Evolutionary conservation across 1,140 invertebrate genomes (phyloP).

Genomic region (Hypsibius dujardini): DNA sequence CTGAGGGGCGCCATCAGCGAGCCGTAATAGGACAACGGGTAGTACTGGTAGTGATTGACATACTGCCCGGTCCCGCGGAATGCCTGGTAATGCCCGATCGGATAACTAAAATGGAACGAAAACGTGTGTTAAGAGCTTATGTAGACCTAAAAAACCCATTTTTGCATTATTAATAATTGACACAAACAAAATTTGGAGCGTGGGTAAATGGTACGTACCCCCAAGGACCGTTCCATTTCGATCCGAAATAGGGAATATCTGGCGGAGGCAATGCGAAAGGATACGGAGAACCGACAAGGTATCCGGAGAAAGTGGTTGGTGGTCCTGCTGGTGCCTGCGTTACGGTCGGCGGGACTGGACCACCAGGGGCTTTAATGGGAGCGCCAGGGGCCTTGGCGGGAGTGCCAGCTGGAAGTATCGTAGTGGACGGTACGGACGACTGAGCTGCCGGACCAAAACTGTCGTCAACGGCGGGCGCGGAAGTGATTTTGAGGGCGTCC

Average conservation of each 20-base stretch:
- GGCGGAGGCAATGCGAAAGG: neutral
- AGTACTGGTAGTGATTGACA: constrained; percentile 1
- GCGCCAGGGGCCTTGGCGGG: no score
- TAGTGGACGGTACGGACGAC: no score
- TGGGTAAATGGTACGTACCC: neutral
- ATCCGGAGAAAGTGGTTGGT: neutral
- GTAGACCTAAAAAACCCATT: no score
- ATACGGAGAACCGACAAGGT: neutral
- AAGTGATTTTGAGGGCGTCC: neutral
- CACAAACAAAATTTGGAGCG: no score
- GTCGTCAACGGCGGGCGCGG: neutral
- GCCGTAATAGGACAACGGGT: neutral
- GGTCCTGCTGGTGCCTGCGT: no score
- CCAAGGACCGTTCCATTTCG: neutral
- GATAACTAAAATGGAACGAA: neutral
- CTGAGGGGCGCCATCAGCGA: neutral
- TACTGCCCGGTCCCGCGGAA: constrained; percentile 3
- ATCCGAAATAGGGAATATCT: neutral
- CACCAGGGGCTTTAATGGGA: no score
- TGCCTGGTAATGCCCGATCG: neutral
- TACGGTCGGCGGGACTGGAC: no score
- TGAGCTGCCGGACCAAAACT: no score
- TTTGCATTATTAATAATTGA: no score
- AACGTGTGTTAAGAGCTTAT: neutral
- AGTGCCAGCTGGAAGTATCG: no score